phyloP scores from a whole-genome alignment of 2,113 vertebrate genomes.

The Thunnus maccoyii region DNA sequence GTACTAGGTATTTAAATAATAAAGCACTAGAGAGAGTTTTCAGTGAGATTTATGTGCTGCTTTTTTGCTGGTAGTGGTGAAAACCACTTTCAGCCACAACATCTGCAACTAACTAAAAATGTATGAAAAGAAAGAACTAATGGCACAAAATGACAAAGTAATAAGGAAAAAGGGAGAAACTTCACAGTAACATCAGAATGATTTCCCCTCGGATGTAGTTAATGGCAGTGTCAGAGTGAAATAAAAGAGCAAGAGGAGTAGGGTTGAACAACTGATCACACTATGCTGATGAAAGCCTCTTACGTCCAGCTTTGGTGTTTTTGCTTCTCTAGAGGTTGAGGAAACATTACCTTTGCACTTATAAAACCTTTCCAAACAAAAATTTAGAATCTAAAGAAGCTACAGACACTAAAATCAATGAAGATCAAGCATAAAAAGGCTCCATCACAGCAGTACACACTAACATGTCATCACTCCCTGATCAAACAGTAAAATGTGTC shows the following conservation, averaged over 20 bases:
- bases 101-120: not conserved
- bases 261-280: not conserved
- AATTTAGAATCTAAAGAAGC: not conserved
- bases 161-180: not conserved
- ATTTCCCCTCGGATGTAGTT: slow-evolving; percentile 5
- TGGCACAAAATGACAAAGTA: slow-evolving; percentile 9
- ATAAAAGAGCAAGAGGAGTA: not conserved
- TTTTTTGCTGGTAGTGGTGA: not conserved
- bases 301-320: not conserved
- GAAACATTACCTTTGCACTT: not conserved
- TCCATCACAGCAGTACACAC: not conserved
- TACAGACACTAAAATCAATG: not conserved
- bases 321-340: not conserved
- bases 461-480: slow-evolving; percentile 18
- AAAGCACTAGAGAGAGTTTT: not conserved
- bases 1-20: too few relatives aligned
- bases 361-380: not conserved
- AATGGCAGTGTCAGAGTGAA: slow-evolving; percentile 16
- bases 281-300: not conserved
- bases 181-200: slow-evolving; percentile 1
- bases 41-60: not conserved
- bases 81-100: not conserved
- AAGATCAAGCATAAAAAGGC: not conserved
- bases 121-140: not conserved
- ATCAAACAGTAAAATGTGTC: slow-evolving; percentile 11